These are phyloP conservation scores for Parnassius mnemosyne DNA, from an alignment of 2,888 invertebrate species.

Conservation along the genomic window DNA sequence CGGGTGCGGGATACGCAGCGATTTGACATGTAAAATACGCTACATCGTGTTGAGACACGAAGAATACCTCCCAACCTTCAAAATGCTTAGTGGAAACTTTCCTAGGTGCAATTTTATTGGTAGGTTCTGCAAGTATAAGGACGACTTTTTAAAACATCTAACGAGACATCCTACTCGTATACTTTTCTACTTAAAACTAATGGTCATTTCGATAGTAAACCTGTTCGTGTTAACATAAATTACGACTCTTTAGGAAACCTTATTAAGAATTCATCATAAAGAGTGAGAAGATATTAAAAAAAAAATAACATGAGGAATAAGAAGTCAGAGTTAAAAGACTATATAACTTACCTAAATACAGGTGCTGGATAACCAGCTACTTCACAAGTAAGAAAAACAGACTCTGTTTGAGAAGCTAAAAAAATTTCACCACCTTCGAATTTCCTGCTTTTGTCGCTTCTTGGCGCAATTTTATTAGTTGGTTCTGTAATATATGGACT, in stretches of 20 bases:
- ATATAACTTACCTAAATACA: constrained; percentile 64
- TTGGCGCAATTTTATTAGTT: constrained; percentile 84
- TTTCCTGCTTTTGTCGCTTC: constrained; percentile 69
- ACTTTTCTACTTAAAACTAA: too few relatives aligned
- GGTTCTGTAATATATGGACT: constrained; percentile 81
- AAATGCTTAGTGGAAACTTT: constrained; percentile 80
- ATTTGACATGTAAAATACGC: constrained; percentile 85
- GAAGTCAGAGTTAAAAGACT: background rate
- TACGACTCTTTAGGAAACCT: too few relatives aligned
- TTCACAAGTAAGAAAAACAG: constrained; percentile 74
- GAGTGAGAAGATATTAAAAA: too few relatives aligned
- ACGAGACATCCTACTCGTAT: background rate
- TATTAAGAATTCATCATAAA: too few relatives aligned
- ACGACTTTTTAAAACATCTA: constrained; percentile 27
- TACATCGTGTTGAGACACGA: constrained; percentile 70
- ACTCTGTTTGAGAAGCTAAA: constrained; percentile 52
- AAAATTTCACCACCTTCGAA: constrained; percentile 69
- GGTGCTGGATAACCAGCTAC: constrained; percentile 79
- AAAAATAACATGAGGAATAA: too few relatives aligned
- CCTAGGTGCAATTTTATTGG: constrained; percentile 82
- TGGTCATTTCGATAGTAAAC: too few relatives aligned
- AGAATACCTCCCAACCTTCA: constrained; percentile 83
- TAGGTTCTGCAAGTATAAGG: constrained; percentile 67
- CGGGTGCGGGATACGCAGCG: constrained; percentile 84
- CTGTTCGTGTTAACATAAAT: too few relatives aligned